These are phyloP conservation scores for Tiphia femorata DNA, from an alignment of 2,888 invertebrate species.

Conservation along the genomic window DNA sequence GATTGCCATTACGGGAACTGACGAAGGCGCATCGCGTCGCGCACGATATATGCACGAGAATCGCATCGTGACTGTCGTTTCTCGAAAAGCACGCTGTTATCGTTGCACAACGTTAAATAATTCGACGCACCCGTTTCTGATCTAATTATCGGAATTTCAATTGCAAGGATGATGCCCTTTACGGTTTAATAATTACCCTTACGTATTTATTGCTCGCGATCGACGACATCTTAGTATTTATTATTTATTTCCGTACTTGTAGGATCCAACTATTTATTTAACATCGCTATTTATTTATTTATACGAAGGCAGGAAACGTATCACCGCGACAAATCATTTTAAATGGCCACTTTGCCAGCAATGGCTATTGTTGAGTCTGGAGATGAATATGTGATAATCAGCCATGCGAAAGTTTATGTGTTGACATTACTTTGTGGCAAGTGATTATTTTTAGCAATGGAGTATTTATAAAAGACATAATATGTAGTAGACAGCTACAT, in stretches of 20 bases:
- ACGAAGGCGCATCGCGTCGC: no score
- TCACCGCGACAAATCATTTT: no score
- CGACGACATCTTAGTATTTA: neutral
- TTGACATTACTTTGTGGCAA: slow-evolving; percentile 8
- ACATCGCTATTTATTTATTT: slow-evolving; percentile 25
- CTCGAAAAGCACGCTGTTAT: no score
- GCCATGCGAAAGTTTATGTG: neutral
- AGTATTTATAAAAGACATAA: slow-evolving; percentile 48
- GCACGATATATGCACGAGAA: neutral
- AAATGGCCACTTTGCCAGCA: slow-evolving; percentile 10
- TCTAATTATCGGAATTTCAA: no score
- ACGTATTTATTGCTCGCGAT: neutral
- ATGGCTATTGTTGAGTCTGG: slow-evolving; percentile 4
- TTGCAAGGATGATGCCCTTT: no score
- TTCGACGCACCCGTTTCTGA: no score
- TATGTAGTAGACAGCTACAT: slow-evolving; percentile 22
- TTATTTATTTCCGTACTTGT: slow-evolving; percentile 1
- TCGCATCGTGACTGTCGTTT: neutral
- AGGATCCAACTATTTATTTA: slow-evolving; percentile 35
- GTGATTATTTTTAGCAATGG: slow-evolving; percentile 22
- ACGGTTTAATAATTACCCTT: no score
- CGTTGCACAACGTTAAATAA: no score
- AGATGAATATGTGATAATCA: slow-evolving; percentile 34
- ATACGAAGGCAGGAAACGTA: no score
- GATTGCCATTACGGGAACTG: no score